These are phyloP conservation scores for Aelia acuminata DNA, from an alignment of 2,888 invertebrate genomes.

Conservation along the genomic window DNA sequence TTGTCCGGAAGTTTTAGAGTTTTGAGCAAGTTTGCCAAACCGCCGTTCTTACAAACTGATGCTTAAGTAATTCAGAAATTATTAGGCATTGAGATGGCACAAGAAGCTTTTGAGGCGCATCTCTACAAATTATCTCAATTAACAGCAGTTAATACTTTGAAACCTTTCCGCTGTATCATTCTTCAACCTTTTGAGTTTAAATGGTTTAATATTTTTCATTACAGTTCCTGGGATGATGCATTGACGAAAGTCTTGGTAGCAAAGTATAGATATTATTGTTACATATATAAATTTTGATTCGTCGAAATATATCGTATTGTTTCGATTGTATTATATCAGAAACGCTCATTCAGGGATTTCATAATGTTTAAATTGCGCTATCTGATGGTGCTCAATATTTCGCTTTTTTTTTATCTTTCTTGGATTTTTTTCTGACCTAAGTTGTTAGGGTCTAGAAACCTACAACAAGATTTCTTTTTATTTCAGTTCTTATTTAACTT, in stretches of 20 bases:
- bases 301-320: no score
- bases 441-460: no score
- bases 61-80: conserved; percentile 3
- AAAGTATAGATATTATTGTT: no score
- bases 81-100: background rate
- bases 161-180: background rate
- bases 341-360: no score
- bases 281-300: no score
- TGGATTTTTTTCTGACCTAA: no score
- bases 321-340: no score
- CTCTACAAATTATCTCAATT: background rate
- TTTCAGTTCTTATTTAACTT: no score
- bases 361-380: no score
- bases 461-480: no score
- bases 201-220: background rate
- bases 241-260: background rate
- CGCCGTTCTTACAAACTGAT: background rate
- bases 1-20: background rate
- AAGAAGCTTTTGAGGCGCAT: background rate
- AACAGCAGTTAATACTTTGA: background rate
- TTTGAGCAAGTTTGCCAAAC: background rate
- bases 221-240: background rate
- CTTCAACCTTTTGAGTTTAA: background rate
- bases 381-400: no score
- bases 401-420: no score